Evolutionary conservation across 2,888 invertebrate genomes (phyloP), one percentile per base, ranked within the genome.

Genomic region (Eristalinus sepulchralis): DNA sequence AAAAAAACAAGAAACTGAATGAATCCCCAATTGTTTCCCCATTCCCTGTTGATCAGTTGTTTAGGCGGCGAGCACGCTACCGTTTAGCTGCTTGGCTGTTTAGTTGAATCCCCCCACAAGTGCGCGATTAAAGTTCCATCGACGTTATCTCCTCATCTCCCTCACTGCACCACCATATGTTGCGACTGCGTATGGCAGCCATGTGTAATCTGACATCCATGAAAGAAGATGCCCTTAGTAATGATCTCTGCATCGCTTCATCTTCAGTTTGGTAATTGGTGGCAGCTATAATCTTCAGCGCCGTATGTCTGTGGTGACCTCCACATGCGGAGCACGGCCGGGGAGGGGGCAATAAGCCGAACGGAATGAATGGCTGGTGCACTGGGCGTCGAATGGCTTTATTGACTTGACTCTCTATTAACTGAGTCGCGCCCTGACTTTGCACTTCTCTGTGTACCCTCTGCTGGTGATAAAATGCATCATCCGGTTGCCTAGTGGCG

Each of bases 41-140:
- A 71, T 76, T 81, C 81, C 71, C 57, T 76, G 59, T 72, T 72
- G 81, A 85, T 81, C 76, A 81, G 76, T 80, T 84, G 75, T 67
- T 84, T 84, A 67, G 76, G 47, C 66, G 73, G 55, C 63, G 39
- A 68, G 22, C 36, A 79, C 63, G 20, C 72, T 59, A 39, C 53
- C 75, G 70, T 70, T 68, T 36, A 47, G 22, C 53, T 53, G 22
- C 27, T 20, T 4, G 27, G 57, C 2, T 34, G 60, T 47, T 34
- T 22, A 77, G 27, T 5, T 73, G 33, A 1, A 78, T 68, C 36
- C 60, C n/a, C 24, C 62, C 24, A 62, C 79, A 63, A 73, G 75
- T 75, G 83, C 68, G 79, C 68, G 80, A 75, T 83, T 70, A 80
- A 80, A 83, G 75, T 70, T 75, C 71, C 60, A 31, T 60, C 70